Percentiles rank a stretch among this genome's conserved stretches.
These are phyloP conservation scores for Nomada ferruginata DNA, from an alignment of 2,888 invertebrate genomes.

Conservation along the genomic window DNA sequence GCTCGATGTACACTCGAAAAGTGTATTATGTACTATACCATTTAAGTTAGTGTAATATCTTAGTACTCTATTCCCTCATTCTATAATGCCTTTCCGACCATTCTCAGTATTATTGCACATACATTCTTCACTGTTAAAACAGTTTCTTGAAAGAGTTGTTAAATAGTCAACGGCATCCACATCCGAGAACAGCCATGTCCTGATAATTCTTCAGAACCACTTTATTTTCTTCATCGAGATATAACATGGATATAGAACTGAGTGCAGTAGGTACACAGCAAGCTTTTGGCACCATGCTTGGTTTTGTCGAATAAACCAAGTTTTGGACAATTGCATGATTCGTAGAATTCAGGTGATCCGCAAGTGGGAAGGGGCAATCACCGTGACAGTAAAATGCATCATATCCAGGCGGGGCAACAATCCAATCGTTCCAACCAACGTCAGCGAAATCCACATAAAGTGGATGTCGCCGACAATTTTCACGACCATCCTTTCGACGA, in stretches of 20 bases:
- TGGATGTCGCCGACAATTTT: constrained; percentile 93
- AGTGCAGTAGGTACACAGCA: constrained; percentile 99
- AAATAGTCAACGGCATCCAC: constrained; percentile 95
- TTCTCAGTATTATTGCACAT: constrained; percentile 34
- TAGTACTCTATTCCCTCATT: not conserved
- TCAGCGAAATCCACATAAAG: constrained; percentile 98
- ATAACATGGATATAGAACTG: constrained; percentile 97
- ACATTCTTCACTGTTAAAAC: constrained; percentile 18
- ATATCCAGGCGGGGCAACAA: constrained; percentile 97
- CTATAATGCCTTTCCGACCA: constrained; percentile 25
- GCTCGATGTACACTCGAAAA: constrained; percentile 16
- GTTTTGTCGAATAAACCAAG: constrained; percentile 96
- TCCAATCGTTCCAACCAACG: constrained; percentile 99
- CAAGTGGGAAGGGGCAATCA: constrained; percentile 96
- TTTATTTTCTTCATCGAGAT: constrained; percentile 96
- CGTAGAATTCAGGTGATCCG: constrained; percentile 97
- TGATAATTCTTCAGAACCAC: constrained; percentile 99
- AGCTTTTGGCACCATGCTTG: constrained; percentile 94
- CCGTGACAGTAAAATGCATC: constrained; percentile 98
- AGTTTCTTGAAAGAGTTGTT: constrained; percentile 24
- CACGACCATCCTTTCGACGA: constrained; percentile 89
- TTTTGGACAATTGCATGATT: constrained; percentile 99
- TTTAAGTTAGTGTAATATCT: constrained; percentile 3
- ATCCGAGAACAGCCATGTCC: constrained; percentile 99
- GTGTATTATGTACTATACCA: constrained; percentile 9